These are phyloP conservation scores for Melanaphis sacchari DNA, from an alignment of 1,140 invertebrate species.

Conservation along the genomic window DNA sequence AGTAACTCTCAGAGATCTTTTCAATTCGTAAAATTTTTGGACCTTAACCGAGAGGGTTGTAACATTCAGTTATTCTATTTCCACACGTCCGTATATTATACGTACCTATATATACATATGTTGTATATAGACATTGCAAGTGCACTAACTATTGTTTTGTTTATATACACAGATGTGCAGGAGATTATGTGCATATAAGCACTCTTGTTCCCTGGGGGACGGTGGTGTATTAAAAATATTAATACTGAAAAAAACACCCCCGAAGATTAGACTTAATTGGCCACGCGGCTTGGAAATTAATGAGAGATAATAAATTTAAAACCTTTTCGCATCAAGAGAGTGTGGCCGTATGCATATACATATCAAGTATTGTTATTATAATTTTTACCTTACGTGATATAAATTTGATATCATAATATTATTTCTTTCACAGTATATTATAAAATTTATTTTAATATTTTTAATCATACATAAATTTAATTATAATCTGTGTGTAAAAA, in stretches of 20 bases:
- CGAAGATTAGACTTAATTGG: slow-evolving; percentile 48
- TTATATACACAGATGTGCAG: not conserved
- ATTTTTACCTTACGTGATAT: not conserved
- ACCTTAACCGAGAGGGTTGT: not conserved
- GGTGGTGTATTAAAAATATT: slow-evolving; percentile 5
- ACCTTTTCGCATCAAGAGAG: not conserved
- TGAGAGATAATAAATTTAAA: slow-evolving; percentile 40
- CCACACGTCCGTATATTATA: not conserved
- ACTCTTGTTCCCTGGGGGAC: not conserved
- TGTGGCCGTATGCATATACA: not conserved
- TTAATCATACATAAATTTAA: too few relatives aligned
- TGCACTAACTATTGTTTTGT: not conserved
- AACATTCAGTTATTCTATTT: not conserved
- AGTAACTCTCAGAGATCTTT: not conserved
- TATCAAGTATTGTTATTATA: slow-evolving; percentile 1
- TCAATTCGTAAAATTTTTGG: not conserved
- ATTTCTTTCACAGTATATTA: not conserved
- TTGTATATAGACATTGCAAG: not conserved
- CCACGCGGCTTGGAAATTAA: not conserved
- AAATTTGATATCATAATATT: not conserved
- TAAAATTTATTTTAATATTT: not conserved
- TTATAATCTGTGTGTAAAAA: too few relatives aligned
- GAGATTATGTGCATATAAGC: not conserved
- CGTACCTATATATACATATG: not conserved
- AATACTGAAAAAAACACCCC: slow-evolving; percentile 8